Base-by-base conservation (phyloP, 2,888 invertebrate genomes). In the Ethmia dodecea region DNA sequence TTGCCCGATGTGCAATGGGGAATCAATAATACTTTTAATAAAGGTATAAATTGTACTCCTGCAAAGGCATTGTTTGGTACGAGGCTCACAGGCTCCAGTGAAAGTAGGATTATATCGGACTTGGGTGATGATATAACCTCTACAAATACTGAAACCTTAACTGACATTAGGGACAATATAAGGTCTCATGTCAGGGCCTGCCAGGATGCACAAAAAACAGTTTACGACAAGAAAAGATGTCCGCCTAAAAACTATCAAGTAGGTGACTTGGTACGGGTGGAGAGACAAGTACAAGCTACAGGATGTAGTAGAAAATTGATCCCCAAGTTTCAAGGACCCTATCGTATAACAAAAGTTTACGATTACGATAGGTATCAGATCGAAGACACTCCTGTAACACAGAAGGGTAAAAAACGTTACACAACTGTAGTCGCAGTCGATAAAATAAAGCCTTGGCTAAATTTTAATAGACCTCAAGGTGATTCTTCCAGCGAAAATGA, bases 1-100 rank as follows among this genome's bases (percentile, higher is more conserved):
- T 5, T 45, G 10, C n/a, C n/a, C 1, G 39, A 42, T n/a, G 33
- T 44, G 1, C 44, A 44, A 13, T 38, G 33, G 33, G 31, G 39
- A 14, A 18, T 41, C 3, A 45, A 42, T 13, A 45, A 42, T 31
- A 45, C 45, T 2, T 8, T 35, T 8, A 37, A 42, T 28, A 42
- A 32, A 27, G 20, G 30, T 10, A 42, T 25, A 3, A 33, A 35
- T 3, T 24, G 13, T 1, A 32, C 44, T 3, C 37, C 41, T 2
- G 3, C 39, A 6, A 37, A 44, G 26, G 28, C 37, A 2, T 20
- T 43, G 12, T 43, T 43, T 18, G 43, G 31, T 6, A n/a, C 11
- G 1, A 6, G n/a, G 14, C 1, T 22, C 42, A n/a, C 8, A 8
- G 18, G 18, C 18, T 18, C 18, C 4, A 26, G 33, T 1, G 37